Evolutionary conservation across 1,140 invertebrate genomes (phyloP).

Genomic region (Sitodiplosis mosellana): DNA sequence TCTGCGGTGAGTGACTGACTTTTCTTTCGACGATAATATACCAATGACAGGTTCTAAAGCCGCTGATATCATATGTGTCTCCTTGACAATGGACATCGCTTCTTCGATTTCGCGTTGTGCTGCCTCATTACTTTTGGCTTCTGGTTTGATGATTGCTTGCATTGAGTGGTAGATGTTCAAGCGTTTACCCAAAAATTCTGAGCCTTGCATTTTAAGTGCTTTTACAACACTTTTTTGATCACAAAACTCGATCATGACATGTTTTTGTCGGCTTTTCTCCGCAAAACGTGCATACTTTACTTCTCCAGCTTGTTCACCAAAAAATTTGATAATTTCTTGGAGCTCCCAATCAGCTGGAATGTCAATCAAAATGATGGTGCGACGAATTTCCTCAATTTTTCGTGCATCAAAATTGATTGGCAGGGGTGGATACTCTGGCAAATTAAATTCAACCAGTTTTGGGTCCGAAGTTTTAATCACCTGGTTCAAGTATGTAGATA

Average conservation of each 20-base stretch:
- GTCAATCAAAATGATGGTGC: conserved; percentile 70
- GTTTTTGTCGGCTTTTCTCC: conserved; percentile 54
- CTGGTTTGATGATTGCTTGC: conserved; percentile 79
- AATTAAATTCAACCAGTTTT: conserved; percentile 57
- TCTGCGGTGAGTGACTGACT: conserved; percentile 31
- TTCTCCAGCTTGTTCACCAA: conserved; percentile 63
- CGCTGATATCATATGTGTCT: conserved; percentile 81
- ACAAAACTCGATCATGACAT: conserved; percentile 84
- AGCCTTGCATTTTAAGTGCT: conserved; percentile 75
- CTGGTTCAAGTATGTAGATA: conserved; percentile 15
- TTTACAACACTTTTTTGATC: conserved; percentile 77
- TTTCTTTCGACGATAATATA: conserved; percentile 57
- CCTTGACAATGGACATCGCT: conserved; percentile 89
- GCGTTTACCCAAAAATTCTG: conserved; percentile 39
- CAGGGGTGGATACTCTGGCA: conserved; percentile 83
- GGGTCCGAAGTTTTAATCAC: conserved; percentile 85
- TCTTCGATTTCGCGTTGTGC: conserved; percentile 91
- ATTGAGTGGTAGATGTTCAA: conserved; percentile 72
- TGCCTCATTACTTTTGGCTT: conserved; percentile 85
- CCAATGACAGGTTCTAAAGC: conserved; percentile 81
- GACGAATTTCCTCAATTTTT: conserved; percentile 90
- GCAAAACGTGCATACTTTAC: conserved; percentile 92
- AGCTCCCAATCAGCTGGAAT: conserved; percentile 47
- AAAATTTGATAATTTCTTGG: conserved; percentile 71
- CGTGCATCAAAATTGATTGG: conserved; percentile 75